These are phyloP conservation scores for Panzeria rudis DNA, from an alignment of 2,888 invertebrate genomes.

Conservation along the genomic window DNA sequence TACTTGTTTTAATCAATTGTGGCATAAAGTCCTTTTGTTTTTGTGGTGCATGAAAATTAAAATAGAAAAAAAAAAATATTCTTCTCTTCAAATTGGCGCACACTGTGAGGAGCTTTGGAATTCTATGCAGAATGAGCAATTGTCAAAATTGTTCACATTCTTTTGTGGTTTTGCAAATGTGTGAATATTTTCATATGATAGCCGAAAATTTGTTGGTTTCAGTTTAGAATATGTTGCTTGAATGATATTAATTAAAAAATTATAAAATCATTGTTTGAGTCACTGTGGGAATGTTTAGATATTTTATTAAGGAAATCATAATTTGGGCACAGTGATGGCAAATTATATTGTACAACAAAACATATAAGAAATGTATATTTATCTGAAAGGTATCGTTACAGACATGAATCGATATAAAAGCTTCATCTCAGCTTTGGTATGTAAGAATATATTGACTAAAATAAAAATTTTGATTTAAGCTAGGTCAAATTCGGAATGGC, in stretches of 20 bases:
- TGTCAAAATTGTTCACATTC: conserved; percentile 17
- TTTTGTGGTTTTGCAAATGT: conserved; percentile 27
- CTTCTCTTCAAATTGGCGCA: background rate
- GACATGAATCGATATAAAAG: too few species aligned
- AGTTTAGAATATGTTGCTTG: background rate
- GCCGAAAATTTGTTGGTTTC: background rate
- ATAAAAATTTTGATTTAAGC: too few species aligned
- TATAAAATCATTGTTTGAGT: background rate
- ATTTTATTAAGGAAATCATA: too few species aligned
- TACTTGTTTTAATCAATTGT: conserved; percentile 60
- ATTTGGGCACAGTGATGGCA: too few species aligned
- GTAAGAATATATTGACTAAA: too few species aligned
- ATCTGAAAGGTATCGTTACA: too few species aligned
- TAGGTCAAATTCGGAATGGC: too few species aligned
- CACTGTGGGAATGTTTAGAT: background rate
- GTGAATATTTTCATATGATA: conserved; percentile 19
- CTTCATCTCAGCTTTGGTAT: too few species aligned
- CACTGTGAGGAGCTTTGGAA: background rate
- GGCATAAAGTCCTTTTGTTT: conserved; percentile 52
- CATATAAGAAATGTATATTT: too few species aligned
- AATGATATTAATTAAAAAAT: background rate
- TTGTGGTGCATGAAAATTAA: conserved; percentile 24
- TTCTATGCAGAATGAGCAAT: background rate
- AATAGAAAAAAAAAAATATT: background rate
- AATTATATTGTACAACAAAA: too few species aligned